Base-by-base conservation (phyloP, 2,113 vertebrate species). In the Cromileptes altivelis region DNA sequence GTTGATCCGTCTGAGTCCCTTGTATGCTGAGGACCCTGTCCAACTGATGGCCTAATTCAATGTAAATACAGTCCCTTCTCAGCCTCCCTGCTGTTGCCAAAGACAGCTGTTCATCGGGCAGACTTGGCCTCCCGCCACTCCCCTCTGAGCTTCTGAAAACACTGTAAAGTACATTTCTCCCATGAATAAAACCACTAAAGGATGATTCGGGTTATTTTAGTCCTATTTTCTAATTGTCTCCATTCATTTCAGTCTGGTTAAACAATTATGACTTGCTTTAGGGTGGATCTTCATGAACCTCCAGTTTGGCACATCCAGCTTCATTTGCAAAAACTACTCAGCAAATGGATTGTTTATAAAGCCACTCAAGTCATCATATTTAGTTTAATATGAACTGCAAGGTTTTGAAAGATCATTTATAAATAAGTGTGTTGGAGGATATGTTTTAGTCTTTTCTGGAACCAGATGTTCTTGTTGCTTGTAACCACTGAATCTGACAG, bases 11-110 rank as follows among this genome's bases (percentile, higher is more conserved):
- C 86, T 89, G 81, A 89, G 68, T 86, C 61, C 7, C 84, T 63
- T 78, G 76, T 84, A 63, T 80, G 75, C 57, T 15, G 42, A 82
- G 80, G 80, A 85, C 52, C 80, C 52, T 70, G 83, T 94, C 85
- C 78, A 79, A 80, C 82, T 87, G 88, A 90, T 77, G 88, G 83
- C 70, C 87, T 90, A 68, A 90, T 90, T 93, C 90, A 92, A 70
- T 84, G 79, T 90, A 90, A 88, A 87, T 82, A 81, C 60, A 79
- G 81, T 82, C 72, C 71, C 73, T 88, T 86, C 75, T 82, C 82
- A 72, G 75, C 70, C 73, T 78, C 78, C 82, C 86, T 83, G 84
- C 90, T 90, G 89, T 27, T 89, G 88, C 89, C 89, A 84, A 53
- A 82, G 88, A 91, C 92, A 92, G 86, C 89, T 93, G 92, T 85